Conservation (phyloP, 2,888 invertebrate species). For the Microchrysa polita region DNA sequence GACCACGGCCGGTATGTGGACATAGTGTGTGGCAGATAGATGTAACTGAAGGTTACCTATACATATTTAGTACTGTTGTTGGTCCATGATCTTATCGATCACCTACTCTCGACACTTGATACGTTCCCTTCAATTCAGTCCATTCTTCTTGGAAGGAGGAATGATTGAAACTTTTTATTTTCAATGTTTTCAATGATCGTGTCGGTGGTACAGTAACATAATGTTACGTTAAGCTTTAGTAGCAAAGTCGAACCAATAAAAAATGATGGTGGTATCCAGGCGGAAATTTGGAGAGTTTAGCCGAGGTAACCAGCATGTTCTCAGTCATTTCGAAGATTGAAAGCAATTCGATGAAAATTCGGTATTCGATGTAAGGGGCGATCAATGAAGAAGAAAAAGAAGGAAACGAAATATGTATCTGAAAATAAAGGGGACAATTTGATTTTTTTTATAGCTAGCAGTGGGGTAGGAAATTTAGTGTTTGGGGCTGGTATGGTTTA, state of each 20-base stretch:
- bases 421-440: too few species aligned
- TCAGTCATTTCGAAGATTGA: too few species aligned
- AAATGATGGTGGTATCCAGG: not conserved
- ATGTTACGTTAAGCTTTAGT: slow-evolving; percentile 21
- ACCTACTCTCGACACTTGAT: not conserved
- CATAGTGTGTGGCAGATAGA: not conserved
- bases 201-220: slow-evolving; percentile 34
- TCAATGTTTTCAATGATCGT: slow-evolving; percentile 17
- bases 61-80: too few species aligned
- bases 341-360: too few species aligned
- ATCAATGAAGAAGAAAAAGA: too few species aligned
- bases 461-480: too few species aligned
- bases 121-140: slow-evolving; percentile 16
- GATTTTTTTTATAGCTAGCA: too few species aligned
- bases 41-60: too few species aligned
- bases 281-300: slow-evolving; percentile 18
- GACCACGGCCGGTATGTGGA: not conserved
- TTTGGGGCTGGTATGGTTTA: too few species aligned
- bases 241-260: not conserved
- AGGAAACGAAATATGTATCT: too few species aligned
- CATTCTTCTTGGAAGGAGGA: not conserved
- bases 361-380: too few species aligned
- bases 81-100: slow-evolving; percentile 25
- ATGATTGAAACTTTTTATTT: not conserved
- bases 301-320: too few species aligned